A percentile compares a stretch with the other conserved stretches of the same genome.
These are phyloP conservation scores for Myrmophylax atrothorax DNA, from an alignment of 2,113 vertebrate genomes.

Conservation along the genomic window DNA sequence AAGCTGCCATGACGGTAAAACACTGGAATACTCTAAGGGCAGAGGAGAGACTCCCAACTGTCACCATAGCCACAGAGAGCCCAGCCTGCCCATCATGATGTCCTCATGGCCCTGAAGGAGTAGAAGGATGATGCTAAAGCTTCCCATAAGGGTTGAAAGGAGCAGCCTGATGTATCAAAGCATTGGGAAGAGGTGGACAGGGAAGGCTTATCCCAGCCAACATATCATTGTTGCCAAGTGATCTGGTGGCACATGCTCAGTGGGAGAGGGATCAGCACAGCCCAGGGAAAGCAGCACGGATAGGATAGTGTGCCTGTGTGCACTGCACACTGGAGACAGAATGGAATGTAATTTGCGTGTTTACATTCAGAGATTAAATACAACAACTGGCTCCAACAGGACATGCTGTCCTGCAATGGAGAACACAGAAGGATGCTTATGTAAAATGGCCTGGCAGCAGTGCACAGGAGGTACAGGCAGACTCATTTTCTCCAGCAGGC, in stretches of 20 bases:
- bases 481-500: not conserved
- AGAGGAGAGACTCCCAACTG: not conserved
- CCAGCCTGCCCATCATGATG: not conserved
- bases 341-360: not conserved
- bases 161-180: not conserved
- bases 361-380: constrained; percentile 14
- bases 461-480: not conserved
- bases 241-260: not conserved
- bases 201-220: not conserved
- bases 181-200: not conserved
- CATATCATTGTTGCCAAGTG: not conserved
- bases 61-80: not conserved
- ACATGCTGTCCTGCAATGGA: rapidly evolving
- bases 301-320: not conserved
- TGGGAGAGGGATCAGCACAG: not conserved
- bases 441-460: constrained; percentile 14
- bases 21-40: not conserved
- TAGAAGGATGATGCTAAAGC: not conserved
- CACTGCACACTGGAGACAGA: not conserved
- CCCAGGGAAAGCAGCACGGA: not conserved
- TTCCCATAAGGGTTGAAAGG: not conserved
- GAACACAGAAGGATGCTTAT: not conserved
- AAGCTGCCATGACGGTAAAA: not conserved
- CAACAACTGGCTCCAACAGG: not conserved
- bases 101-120: not conserved